Conservation (phyloP, 1,140 invertebrate species). For the Coptotermes formosanus region DNA sequence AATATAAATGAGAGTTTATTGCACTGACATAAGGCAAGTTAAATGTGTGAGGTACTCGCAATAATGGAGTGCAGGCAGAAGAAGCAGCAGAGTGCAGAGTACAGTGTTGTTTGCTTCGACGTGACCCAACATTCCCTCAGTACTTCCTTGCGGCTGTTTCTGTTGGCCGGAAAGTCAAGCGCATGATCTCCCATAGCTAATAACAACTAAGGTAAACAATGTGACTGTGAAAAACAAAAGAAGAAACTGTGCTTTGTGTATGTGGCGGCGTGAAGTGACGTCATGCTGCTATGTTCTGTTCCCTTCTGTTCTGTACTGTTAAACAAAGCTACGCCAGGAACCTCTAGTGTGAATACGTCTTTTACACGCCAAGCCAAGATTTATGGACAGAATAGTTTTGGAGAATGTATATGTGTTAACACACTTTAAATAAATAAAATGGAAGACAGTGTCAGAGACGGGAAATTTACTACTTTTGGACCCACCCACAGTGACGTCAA, state of each 20-base stretch:
- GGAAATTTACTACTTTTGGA: neutral
- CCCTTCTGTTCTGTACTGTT: neutral
- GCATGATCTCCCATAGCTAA: too few species aligned
- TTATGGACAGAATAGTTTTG: constrained; percentile 2
- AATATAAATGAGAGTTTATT: too few species aligned
- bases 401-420: neutral
- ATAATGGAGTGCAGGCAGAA: too few species aligned
- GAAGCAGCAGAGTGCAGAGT: too few species aligned
- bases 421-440: constrained; percentile 13
- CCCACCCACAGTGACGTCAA: neutral
- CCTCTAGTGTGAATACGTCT: neutral
- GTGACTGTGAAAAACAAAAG: too few species aligned
- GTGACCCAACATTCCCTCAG: too few species aligned
- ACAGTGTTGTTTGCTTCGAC: too few species aligned
- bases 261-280: neutral
- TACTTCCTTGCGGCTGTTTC: too few species aligned
- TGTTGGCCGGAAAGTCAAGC: too few species aligned
- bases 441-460: constrained; percentile 3
- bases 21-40: too few species aligned
- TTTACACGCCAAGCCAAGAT: neutral
- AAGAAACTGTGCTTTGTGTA: neutral
- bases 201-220: too few species aligned
- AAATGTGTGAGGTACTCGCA: too few species aligned
- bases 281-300: neutral
- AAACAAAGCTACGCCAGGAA: neutral